Percentiles rank a stretch among this genome's conserved stretches.
Conservation (phyloP, 2,888 invertebrate genomes). For the Lasius fuliginosus region DNA sequence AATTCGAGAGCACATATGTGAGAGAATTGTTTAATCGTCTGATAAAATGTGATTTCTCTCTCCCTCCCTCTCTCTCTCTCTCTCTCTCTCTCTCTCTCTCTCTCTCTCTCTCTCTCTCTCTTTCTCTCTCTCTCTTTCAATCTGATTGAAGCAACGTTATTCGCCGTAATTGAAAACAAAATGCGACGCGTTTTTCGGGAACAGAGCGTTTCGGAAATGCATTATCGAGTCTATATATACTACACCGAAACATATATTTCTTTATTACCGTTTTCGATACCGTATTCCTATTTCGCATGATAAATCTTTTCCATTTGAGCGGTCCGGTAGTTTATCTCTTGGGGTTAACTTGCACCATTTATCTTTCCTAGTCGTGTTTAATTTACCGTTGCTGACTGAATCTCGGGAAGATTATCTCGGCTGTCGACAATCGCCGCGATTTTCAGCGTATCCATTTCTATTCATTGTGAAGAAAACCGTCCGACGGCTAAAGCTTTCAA, state of each 20-base stretch:
- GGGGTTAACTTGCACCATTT: conserved; percentile 27
- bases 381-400: conserved; percentile 48
- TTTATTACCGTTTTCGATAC: conserved; percentile 10
- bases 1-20: neutral
- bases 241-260: neutral
- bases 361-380: conserved; percentile 39
- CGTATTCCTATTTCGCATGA: conserved; percentile 25
- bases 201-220: neutral
- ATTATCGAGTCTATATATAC: neutral
- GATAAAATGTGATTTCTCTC: conserved; percentile 17
- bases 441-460: conserved; percentile 32
- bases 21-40: conserved; percentile 28
- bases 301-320: conserved; percentile 34
- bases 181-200: neutral
- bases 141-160: conserved; percentile 21
- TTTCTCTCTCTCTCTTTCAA: neutral
- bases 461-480: conserved; percentile 18
- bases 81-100: no score
- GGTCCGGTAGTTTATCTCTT: conserved; percentile 32
- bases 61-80: neutral
- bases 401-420: conserved; percentile 46
- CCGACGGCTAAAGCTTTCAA: neutral
- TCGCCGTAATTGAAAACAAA: conserved; percentile 29
- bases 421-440: conserved; percentile 37
- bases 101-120: no score